Base-by-base conservation (phyloP, 2,888 invertebrate species). In the Cabera pusaria region DNA sequence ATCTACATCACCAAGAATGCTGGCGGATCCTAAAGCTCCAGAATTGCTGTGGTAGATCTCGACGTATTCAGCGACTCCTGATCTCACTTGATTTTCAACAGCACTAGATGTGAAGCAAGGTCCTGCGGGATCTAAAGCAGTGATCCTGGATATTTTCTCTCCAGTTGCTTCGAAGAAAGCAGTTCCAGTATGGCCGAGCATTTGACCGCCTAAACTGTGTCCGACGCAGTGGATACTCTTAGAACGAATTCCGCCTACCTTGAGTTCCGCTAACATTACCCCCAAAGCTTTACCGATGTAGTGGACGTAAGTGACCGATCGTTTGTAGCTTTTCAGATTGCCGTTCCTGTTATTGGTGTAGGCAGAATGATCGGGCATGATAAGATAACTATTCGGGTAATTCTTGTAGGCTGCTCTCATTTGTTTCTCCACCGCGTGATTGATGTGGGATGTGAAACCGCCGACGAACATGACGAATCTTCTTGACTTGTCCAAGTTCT, bases 31-130 rank as follows among this genome's bases (percentile, higher is more conserved):
- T 2, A 90, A 60, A 0, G 76, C 79, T 6, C 91, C 92, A 36
- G 89, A 89, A 45, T 91, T 91, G 10, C 92, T 92, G 57, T 92
- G 92, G 44, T 92, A 86, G 0, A 90, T 85, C 58, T 92, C 92
- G 0, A 92, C 92, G 52, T 91, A 90, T 0, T 84, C 74, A 0
- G 92, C 92, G 11, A 92, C 90, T 2, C 86, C 84, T 7, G 86
- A 78, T 29, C 90, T 79, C 0, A 93, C 64, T 51, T 91, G 84
- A 9, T 89, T 79, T 23, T 83, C 60, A 2, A 76, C 69, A 0
- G 71, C 54, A 36, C 78, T 81, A 17, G 82, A 76, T 0, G 79
- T 71, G 39, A 84, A 88, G 37, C 86, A 88, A 2, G 87, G 87
- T 0, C 87, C 87, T 26, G 87, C 87, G 1, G 87, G 87, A 28